Evolutionary conservation across 1,140 invertebrate genomes (phyloP), one percentile per base, ranked within the genome.

Genomic region (Drosophila tropicalis): DNA sequence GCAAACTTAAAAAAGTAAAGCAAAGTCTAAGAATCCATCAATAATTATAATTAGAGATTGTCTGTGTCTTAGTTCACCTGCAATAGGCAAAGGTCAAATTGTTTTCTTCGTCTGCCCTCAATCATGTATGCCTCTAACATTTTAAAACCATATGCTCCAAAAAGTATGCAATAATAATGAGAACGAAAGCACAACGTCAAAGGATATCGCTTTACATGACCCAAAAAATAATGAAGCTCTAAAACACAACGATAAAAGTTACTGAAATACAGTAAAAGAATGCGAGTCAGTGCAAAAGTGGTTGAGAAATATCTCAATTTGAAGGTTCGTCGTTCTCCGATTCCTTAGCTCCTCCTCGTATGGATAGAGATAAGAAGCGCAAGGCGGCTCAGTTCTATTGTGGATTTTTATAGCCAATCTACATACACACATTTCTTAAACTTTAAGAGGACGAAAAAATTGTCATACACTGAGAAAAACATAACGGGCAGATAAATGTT

Each of bases 161-260:
- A 47, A 47, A 47, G 44, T 47, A 47, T 47, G 44, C 44, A 47
- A 47, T 17, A 47, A 47, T 47, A 47, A 47, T 47, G 10, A 12
- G 9, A 47, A 47, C 10, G 12, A 51, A 3, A 51, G 17, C 12
- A 39, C 10, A 39, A 13, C 36, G 12, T 10, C 36, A 39, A 39
- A 51, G 17, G 17, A 22, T 51, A 51, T 51, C 44, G 17, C 44
- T 51, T 51, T 22, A 51, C 17, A 51, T n/a, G 3, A 22, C 17
- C 6, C 7, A 22, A 51, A 51, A 51, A 22, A 51, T 10, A 51
- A 47, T 47, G 15, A 17, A 19, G 44, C 44, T 47, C 44, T 47
- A 47, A 47, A 51, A 51, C 44, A 51, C 44, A 22, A 22, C 44
- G 3, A 51, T 51, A 51, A 51, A 3, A 51, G 7, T 15, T 15